phyloP scores from a whole-genome alignment of 2,797 vertebrate species.

The Anomalospiza imberbis region DNA sequence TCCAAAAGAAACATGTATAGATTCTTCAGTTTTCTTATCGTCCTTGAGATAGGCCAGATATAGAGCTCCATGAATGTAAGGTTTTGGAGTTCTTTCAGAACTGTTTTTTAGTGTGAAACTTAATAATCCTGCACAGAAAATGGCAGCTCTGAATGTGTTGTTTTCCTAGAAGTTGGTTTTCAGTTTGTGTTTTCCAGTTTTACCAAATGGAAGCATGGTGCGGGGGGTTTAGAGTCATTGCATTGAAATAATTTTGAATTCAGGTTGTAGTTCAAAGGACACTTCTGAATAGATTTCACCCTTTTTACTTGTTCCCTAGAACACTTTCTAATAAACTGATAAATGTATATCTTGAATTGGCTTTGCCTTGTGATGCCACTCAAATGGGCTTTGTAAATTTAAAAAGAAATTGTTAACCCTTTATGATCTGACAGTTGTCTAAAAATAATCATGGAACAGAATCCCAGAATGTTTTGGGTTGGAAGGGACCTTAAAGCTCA shows the following conservation, averaged over 20 bases:
- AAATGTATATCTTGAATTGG: neutral
- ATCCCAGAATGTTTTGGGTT: neutral
- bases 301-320: neutral
- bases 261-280: neutral
- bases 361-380: neutral
- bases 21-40: slow-evolving; percentile 66
- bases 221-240: neutral
- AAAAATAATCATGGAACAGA: neutral
- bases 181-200: slow-evolving; percentile 14
- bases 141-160: neutral
- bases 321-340: neutral
- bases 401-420: neutral
- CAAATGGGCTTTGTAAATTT: neutral
- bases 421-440: neutral
- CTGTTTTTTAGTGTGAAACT: neutral
- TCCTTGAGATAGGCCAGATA: slow-evolving; percentile 66
- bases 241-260: neutral
- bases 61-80: neutral
- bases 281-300: neutral
- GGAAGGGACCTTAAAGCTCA: neutral
- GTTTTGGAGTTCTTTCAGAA: slow-evolving; percentile 44
- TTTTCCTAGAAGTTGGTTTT: neutral
- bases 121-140: neutral
- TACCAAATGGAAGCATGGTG: neutral
- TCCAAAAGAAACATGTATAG: slow-evolving; percentile 74